Base-by-base conservation (phyloP, 2,797 vertebrate species). In the Hemibagrus guttatus region DNA sequence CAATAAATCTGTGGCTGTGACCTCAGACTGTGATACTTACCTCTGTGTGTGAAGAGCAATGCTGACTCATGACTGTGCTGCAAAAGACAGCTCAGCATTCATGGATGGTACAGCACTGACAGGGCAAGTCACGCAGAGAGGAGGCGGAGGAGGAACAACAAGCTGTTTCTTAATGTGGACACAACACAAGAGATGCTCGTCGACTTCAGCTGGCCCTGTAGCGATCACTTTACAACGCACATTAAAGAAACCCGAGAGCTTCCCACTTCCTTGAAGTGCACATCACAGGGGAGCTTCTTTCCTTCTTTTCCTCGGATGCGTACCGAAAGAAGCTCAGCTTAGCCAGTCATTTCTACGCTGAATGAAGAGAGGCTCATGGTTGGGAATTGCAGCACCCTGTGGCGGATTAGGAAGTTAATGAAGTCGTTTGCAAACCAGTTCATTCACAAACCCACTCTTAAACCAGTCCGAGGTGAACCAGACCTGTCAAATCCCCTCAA, bases 71-170 rank as follows among this genome's bases (percentile, higher is more conserved):
- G 46, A 54, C 14, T 17, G 39, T 46, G 39, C 69, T 72, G 13
- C 8, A 21, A 21, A 76, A 11, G 4, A 78, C 72, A 75, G 72
- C 13, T 3, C 46, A 9, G 0, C 64, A 46, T 75, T 52, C 28
- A 6, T 17, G 1, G 72, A 28, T 8, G 46, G 0, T 66, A 17
- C 35, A 9, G 3, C 31, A 21, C 31, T 19, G 17, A 17, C 9
- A 19, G 21, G 35, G 17, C 31, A n/a, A 52, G 26, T 49, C 7
- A 56, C 9, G 9, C 75, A 58, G 52, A 12, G 54, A 58, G 28
- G 75, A 78, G 54, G 75, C 58, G 54, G 54, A 12, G 54, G 31
- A 59, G 54, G 14, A 35, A 59, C 76, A 79, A 79, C 76, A 59
- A 39, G 21, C 19, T 58, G 76, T 59, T 79, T 19, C 28, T 59